phyloP scores from a whole-genome alignment of 2,888 invertebrate species.

The Drosophila affinis region DNA sequence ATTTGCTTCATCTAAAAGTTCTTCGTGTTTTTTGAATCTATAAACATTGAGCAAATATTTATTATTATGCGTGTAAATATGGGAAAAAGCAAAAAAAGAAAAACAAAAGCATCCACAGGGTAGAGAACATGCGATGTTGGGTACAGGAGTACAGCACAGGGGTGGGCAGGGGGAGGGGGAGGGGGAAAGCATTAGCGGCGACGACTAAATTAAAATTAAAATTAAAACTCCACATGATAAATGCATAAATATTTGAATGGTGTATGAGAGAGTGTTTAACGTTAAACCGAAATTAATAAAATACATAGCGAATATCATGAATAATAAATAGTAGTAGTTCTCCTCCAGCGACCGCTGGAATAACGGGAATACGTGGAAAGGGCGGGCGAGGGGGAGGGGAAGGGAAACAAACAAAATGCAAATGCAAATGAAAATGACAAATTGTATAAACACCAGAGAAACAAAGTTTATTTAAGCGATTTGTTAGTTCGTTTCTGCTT shows the following conservation, averaged over 20 bases:
- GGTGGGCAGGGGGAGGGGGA: background rate
- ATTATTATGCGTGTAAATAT: slow-evolving; percentile 56
- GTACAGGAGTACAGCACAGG: background rate
- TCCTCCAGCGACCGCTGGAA: background rate
- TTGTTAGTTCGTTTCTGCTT: slow-evolving; percentile 58
- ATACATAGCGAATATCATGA: slow-evolving; percentile 54
- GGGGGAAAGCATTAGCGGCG: background rate
- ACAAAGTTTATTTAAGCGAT: slow-evolving; percentile 78
- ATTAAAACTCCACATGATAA: slow-evolving; percentile 46
- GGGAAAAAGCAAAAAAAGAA: background rate
- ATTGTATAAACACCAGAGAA: slow-evolving; percentile 59
- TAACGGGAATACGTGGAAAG: background rate
- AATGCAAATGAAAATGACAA: slow-evolving; percentile 65
- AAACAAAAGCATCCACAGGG: slow-evolving; percentile 4
- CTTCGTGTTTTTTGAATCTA: slow-evolving; percentile 6
- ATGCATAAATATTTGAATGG: slow-evolving; percentile 60
- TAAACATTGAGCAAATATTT: slow-evolving; percentile 55
- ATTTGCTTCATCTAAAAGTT: background rate
- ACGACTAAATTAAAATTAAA: slow-evolving; percentile 27
- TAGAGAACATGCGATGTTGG: background rate
- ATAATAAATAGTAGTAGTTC: slow-evolving; percentile 62
- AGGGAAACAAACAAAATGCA: slow-evolving; percentile 64
- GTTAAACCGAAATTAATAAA: slow-evolving; percentile 65
- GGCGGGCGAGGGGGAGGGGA: background rate
- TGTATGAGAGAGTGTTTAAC: slow-evolving; percentile 27